A percentile compares a stretch with the other conserved stretches of the same genome.
Conservation (phyloP, 2,797 vertebrate genomes). For the Atherinosoma microstoma region DNA sequence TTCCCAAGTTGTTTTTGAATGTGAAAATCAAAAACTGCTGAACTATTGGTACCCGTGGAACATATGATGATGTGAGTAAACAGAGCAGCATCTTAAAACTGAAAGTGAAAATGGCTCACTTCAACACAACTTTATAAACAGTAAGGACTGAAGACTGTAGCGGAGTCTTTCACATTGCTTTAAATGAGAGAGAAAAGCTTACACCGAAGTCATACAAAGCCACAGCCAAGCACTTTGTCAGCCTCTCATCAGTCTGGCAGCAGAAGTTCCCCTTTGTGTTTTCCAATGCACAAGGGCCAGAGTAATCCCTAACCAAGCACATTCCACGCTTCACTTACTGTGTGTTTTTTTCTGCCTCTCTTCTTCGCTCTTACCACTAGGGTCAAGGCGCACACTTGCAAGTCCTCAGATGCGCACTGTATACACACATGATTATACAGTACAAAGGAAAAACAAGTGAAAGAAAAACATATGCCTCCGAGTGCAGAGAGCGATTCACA, state of each 20-base stretch:
- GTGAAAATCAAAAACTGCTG: constrained; percentile 43
- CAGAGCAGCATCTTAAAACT: constrained; percentile 22
- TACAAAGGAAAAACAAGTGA: constrained; percentile 22
- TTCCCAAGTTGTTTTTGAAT: constrained; percentile 31
- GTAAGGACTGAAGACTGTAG: constrained; percentile 33
- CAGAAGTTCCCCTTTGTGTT: constrained; percentile 53
- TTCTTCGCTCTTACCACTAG: constrained; percentile 34
- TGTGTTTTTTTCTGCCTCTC: constrained; percentile 51
- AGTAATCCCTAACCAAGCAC: constrained; percentile 65
- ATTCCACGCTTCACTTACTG: constrained; percentile 63
- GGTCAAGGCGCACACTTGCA: constrained; percentile 51
- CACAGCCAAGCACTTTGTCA: constrained; percentile 49
- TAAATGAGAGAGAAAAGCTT: constrained; percentile 29
- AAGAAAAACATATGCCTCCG: constrained; percentile 27
- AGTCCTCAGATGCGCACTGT: constrained; percentile 29
- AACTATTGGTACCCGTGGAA: constrained; percentile 24
- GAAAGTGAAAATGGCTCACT: constrained; percentile 25
- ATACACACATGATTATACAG: constrained; percentile 35
- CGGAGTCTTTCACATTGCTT: constrained; percentile 31
- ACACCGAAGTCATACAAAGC: constrained; percentile 44
- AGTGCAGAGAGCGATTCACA: constrained; percentile 55
- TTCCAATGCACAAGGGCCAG: constrained; percentile 51
- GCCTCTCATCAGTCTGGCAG: constrained; percentile 62
- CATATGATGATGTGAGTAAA: constrained; percentile 21
- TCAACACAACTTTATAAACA: constrained; percentile 39